phyloP scores from a whole-genome alignment of 2,797 vertebrate genomes.

The Anabacerthia variegaticeps region DNA sequence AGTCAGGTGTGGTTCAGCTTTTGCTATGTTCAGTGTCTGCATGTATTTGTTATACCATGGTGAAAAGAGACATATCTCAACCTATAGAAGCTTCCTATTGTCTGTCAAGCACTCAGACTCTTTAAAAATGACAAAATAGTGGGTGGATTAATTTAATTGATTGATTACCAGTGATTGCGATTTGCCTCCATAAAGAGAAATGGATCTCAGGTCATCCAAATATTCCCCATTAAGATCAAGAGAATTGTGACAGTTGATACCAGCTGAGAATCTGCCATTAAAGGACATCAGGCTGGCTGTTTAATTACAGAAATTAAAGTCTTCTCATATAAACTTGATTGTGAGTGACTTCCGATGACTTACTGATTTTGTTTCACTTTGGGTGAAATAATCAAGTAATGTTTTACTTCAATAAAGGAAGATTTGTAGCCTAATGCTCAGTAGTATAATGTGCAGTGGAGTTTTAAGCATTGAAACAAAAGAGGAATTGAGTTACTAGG shows the following conservation, averaged over 20 bases:
- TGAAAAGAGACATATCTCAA: accelerated
- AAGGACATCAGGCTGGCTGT: not conserved
- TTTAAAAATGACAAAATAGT: not conserved
- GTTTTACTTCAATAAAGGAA: not conserved
- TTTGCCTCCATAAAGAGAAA: not conserved
- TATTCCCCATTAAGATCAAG: accelerated
- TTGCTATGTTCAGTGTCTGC: not conserved
- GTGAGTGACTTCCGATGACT: not conserved
- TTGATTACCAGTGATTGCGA: not conserved
- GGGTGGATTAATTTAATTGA: not conserved
- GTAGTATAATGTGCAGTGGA: not conserved
- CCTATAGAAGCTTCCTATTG: accelerated
- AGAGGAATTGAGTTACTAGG: not conserved
- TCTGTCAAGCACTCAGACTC: not conserved
- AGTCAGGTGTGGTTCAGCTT: not conserved
- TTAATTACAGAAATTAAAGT: not conserved
- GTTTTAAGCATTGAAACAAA: not conserved
- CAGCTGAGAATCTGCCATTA: not conserved
- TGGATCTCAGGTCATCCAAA: not conserved
- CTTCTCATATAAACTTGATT: not conserved
- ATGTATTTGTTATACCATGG: accelerated
- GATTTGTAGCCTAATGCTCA: not conserved
- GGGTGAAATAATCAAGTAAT: not conserved
- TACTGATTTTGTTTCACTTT: not conserved
- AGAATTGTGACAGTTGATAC: not conserved